phyloP scores from a whole-genome alignment of 2,113 vertebrate species.

The Crotophaga sulcirostris region DNA sequence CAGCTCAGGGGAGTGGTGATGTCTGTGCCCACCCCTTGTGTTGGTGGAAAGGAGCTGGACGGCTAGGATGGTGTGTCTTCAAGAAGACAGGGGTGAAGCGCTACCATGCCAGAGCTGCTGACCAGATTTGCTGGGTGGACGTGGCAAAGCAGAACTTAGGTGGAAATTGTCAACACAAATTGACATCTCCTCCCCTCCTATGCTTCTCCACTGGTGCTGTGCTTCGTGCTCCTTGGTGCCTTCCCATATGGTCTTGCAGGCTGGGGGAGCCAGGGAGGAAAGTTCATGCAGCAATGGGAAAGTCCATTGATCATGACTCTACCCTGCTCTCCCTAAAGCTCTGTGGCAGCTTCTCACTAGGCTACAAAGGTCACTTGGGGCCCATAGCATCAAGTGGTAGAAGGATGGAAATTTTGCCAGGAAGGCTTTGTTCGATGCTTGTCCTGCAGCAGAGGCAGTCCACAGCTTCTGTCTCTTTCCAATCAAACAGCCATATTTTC shows the following conservation, averaged over 20 bases:
- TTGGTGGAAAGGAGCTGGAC: not conserved
- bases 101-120: not conserved
- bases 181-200: not conserved
- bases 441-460: not conserved
- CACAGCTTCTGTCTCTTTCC: not conserved
- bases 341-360: not conserved
- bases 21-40: fast-evolving
- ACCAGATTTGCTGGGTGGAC: not conserved
- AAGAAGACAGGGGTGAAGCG: not conserved
- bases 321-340: not conserved
- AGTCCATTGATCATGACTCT: not conserved
- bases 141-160: not conserved
- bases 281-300: not conserved
- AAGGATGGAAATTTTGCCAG: not conserved
- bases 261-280: not conserved
- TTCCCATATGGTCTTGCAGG: not conserved
- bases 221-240: not conserved
- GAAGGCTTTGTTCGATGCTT: not conserved
- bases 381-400: not conserved
- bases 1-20: not conserved
- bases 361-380: not conserved
- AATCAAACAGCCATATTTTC: not conserved
- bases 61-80: not conserved
- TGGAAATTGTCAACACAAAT: not conserved
- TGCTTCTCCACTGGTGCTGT: not conserved